Evolutionary conservation across 1,140 invertebrate species (phyloP).

Genomic region (Procambarus virginalis): DNA sequence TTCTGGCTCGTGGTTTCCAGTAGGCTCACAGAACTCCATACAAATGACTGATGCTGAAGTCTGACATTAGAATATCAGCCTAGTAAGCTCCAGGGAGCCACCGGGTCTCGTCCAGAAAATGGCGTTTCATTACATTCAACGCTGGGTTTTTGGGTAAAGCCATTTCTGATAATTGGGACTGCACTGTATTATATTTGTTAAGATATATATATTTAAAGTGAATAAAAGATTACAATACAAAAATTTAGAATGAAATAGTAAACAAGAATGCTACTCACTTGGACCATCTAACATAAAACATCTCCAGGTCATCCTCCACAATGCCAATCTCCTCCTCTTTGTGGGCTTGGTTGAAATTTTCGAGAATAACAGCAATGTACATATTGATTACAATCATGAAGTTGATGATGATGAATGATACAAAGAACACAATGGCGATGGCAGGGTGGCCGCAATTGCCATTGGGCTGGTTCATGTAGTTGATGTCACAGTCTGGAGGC

Average conservation of each 20-base stretch:
- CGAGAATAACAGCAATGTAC: slow-evolving; percentile 98
- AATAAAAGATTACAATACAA: neutral
- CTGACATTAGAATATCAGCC: no score
- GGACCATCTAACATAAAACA: slow-evolving; percentile 98
- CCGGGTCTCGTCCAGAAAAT: no score
- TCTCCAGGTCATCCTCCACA: slow-evolving; percentile 96
- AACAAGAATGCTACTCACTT: slow-evolving; percentile 80
- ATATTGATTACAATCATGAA: slow-evolving; percentile 99
- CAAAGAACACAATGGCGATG: slow-evolving; percentile 93
- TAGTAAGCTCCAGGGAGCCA: no score
- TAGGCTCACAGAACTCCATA: no score
- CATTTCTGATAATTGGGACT: no score
- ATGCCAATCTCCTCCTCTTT: slow-evolving; percentile 97
- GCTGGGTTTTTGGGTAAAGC: no score
- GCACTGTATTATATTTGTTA: no score
- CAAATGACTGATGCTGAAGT: no score
- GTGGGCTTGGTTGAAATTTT: slow-evolving; percentile 98
- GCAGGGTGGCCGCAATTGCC: slow-evolving; percentile 94
- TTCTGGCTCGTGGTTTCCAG: no score
- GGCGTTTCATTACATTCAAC: no score
- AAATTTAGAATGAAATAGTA: neutral
- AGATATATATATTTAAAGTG: no score
- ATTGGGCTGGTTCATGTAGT: slow-evolving; percentile 80
- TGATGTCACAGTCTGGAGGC: slow-evolving; percentile 86
- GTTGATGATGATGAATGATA: slow-evolving; percentile 95